Evolutionary conservation across 2,888 invertebrate genomes (phyloP), one percentile per base, ranked within the genome.

Genomic region (Hesperia comma): DNA sequence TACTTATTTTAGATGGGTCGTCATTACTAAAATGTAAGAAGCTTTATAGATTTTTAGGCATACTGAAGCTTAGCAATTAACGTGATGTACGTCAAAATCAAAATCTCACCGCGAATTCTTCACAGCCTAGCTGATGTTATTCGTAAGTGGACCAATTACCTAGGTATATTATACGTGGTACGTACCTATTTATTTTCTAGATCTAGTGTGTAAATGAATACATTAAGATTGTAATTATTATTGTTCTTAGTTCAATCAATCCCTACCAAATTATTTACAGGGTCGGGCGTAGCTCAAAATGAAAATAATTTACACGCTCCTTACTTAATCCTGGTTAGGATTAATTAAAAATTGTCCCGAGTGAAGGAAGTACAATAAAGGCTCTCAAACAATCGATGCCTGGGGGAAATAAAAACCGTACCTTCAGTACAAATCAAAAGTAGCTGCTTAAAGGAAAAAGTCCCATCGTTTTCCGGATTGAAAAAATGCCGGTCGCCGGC

Each of bases 371-470:
- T 69, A 68, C 63, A 68, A 67, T 60, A 67, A 71, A 70, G 64
- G 67, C 62, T 60, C 67, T 68, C 57, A 54, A 68, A 71, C 70
- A 71, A 71, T 69, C 63, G 72, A 61, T 51, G 66, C 71, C 69
- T 64, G 67, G 69, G 75, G 71, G 71, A 72, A 73, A 72, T 73
- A 61, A 67, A 85, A 82, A 84, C 76, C 49, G 49, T 63, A 64
- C 63, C 64, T 66, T 54, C 79, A 75, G 74, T 81, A 80, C 86
- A 82, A 87, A 87, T 86, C 86, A 85, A 79, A 77, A 82, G 81
- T 79, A 77, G 76, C 75, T 74, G 69, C 76, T 77, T 75, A 77
- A 82, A 82, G 74, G 77, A 83, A 77, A 79, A 68, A 72, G 71
- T 72, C 71, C 37, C 72, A 71, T 71, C 73, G 75, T 80, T 79